Evolutionary conservation across 2,888 invertebrate species (phyloP).

Genomic region (Cerastoderma edule): DNA sequence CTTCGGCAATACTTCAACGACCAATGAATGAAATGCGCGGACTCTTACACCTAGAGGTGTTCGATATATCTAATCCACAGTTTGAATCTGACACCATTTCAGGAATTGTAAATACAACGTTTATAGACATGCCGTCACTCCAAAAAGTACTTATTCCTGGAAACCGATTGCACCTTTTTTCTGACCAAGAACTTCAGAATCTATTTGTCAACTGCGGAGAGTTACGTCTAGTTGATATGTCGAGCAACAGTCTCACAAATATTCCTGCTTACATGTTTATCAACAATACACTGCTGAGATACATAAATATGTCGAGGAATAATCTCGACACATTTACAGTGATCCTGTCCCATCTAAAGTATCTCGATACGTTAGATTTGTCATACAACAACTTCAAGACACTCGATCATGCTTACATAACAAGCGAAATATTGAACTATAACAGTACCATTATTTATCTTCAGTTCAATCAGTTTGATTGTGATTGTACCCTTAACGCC

Average conservation of each 20-base stretch:
- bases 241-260: background rate
- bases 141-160: background rate
- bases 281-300: background rate
- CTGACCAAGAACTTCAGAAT: background rate
- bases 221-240: background rate
- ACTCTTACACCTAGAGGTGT: background rate
- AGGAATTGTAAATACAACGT: background rate
- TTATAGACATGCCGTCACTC: constrained; percentile 7
- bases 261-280: background rate
- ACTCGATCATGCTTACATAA: background rate
- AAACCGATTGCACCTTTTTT: background rate
- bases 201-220: background rate
- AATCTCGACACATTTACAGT: background rate
- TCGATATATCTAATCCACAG: background rate
- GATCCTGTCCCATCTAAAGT: background rate
- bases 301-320: background rate
- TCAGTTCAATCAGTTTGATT: background rate
- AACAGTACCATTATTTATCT: background rate
- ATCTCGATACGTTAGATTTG: background rate
- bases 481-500: constrained; percentile 3
- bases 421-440: background rate
- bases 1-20: background rate
- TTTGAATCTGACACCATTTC: background rate
- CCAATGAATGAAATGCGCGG: background rate
- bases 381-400: background rate